phyloP scores from a whole-genome alignment of 2,888 invertebrate species.

The Ephialtes manifestator region DNA sequence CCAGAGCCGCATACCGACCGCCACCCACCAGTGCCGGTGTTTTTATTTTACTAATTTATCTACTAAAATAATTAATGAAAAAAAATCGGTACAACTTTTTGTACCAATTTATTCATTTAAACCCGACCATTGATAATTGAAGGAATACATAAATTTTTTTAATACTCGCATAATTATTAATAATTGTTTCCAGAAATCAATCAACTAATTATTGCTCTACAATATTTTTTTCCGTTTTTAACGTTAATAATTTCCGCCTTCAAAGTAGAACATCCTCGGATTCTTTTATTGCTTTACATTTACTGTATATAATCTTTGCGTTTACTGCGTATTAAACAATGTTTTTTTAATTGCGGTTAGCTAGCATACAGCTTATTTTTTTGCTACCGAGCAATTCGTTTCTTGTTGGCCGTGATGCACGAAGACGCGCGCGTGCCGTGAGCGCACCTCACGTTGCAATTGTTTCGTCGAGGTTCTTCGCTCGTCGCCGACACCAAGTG shows the following conservation, averaged over 20 bases:
- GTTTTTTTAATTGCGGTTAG: background rate
- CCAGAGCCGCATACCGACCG: too few relatives aligned
- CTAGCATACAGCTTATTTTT: constrained; percentile 21
- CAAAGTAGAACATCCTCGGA: background rate
- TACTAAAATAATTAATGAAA: background rate
- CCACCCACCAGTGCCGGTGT: too few relatives aligned
- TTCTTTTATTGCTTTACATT: background rate
- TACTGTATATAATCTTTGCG: background rate
- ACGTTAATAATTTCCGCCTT: background rate
- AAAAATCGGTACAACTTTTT: background rate
- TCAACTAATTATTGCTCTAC: background rate
- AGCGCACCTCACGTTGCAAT: constrained; percentile 26
- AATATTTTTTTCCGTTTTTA: background rate
- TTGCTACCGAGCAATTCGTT: constrained; percentile 38
- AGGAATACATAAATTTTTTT: background rate
- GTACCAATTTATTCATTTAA: background rate
- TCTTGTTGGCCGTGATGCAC: constrained; percentile 8
- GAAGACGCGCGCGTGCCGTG: constrained; percentile 35
- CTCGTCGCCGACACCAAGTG: background rate
- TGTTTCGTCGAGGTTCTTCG: constrained; percentile 22
- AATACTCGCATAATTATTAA: background rate
- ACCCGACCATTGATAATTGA: background rate
- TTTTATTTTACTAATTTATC: too few relatives aligned
- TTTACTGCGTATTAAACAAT: background rate
- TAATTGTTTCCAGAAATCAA: background rate